Percentiles rank a stretch among this genome's conserved stretches.
These are phyloP conservation scores for Oryzias dopingdopingensis DNA, from an alignment of 2,797 vertebrate species.

Conservation along the genomic window DNA sequence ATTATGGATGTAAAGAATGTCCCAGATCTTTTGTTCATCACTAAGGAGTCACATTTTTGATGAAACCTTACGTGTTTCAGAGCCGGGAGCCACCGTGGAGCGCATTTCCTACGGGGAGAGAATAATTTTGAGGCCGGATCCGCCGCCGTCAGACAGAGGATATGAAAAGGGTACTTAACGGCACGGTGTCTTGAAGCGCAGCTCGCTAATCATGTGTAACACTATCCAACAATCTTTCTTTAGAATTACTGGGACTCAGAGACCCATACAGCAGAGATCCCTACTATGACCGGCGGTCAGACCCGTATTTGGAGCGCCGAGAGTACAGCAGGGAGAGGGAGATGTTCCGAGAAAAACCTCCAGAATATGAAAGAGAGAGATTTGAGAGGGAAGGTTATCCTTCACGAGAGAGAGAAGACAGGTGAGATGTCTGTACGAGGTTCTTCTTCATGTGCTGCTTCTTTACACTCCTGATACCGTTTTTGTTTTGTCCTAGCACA, in stretches of 20 bases:
- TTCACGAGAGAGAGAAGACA: slow-evolving; percentile 88
- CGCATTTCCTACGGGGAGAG: slow-evolving; percentile 96
- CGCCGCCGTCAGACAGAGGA: slow-evolving; percentile 80
- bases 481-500: slow-evolving; percentile 49
- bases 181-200: background rate
- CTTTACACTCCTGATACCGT: slow-evolving; percentile 39
- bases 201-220: background rate
- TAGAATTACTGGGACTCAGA: slow-evolving; percentile 76
- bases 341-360: slow-evolving; percentile 80
- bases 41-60: no score
- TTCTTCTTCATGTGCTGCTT: slow-evolving; percentile 15
- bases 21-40: no score
- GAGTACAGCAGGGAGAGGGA: slow-evolving; percentile 93
- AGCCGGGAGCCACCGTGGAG: slow-evolving; percentile 88
- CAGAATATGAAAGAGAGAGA: slow-evolving; percentile 90
- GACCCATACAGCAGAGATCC: slow-evolving; percentile 88
- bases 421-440: slow-evolving; percentile 70
- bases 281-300: slow-evolving; percentile 87
- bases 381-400: slow-evolving; percentile 90
- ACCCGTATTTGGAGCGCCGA: slow-evolving; percentile 84
- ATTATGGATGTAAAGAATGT: no score
- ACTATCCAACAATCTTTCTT: background rate
- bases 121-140: slow-evolving; percentile 91
- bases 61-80: slow-evolving; percentile 60
- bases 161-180: slow-evolving; percentile 89